phyloP scores from a whole-genome alignment of 2,888 invertebrate species.

The Eupithecia insigniata region DNA sequence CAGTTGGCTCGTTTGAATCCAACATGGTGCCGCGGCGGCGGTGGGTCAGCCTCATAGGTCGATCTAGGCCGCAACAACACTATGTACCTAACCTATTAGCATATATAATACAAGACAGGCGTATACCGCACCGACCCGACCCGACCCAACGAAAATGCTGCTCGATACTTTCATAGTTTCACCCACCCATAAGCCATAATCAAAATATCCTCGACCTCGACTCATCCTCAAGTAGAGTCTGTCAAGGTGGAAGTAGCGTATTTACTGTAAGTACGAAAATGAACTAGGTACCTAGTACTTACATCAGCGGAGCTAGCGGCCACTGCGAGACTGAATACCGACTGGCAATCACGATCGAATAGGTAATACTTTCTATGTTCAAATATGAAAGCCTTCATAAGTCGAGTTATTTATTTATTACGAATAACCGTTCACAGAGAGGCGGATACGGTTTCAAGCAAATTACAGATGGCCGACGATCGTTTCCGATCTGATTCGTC shows the following conservation, averaged over 20 bases:
- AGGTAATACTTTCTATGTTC: slow-evolving; percentile 5
- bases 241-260: not conserved
- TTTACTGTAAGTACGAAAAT: too few relatives aligned
- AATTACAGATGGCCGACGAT: slow-evolving; percentile 46
- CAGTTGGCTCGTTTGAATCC: slow-evolving; percentile 59
- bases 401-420: not conserved
- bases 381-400: slow-evolving; percentile 1
- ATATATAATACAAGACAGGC: not conserved
- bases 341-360: slow-evolving; percentile 1
- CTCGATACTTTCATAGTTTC: slow-evolving; percentile 20
- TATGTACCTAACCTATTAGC: slow-evolving; percentile 13
- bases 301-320: not conserved
- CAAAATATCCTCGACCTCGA: not conserved
- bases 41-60: slow-evolving; percentile 37
- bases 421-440: slow-evolving; percentile 1
- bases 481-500: slow-evolving; percentile 54
- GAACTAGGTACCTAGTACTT: too few relatives aligned
- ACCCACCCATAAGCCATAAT: not conserved
- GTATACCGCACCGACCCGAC: slow-evolving; percentile 31
- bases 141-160: slow-evolving; percentile 15
- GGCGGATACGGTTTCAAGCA: slow-evolving; percentile 44
- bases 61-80: slow-evolving; percentile 37
- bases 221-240: not conserved
- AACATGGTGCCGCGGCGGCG: slow-evolving; percentile 51
- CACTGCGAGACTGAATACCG: not conserved